Base-by-base conservation (phyloP, 2,888 invertebrate species). In the Hypercompe scribonia region DNA sequence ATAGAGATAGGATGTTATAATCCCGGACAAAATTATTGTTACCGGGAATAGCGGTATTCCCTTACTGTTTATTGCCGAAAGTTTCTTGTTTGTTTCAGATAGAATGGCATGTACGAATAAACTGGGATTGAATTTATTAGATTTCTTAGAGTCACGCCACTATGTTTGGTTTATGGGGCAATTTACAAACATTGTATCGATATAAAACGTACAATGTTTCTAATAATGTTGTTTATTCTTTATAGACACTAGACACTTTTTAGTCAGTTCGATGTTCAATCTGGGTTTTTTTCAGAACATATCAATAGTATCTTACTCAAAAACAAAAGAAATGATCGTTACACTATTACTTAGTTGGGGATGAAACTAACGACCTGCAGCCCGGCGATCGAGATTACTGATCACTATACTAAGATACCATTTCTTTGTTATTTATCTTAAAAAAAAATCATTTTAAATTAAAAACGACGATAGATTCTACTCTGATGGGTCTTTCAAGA, bases 31-130 rank as follows among this genome's bases (percentile, higher is more conserved):
- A 76, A 80, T 83, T 76, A 73, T 83, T 79, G 74, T 80, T 71
- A 84, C 71, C 66, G 72, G 36, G 65, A 39, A 63, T 54, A 73
- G 70, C 63, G 65, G 69, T 71, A 75, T 79, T 80, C 79, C 79
- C 76, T 80, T 76, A 77, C 80, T 80, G 79, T 82, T 78, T 80
- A 81, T 79, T 75, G 73, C 66, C 73, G 36, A 65, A 79, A 83
- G 73, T 80, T 80, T 15, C 70, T 74, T 75, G 79, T 84, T 84
- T 83, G 79, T 76, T 74, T 74, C 68, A 67, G 7, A 71, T 61
- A 63, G 66, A 73, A 73, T 67, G 69, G 73, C 34, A n/a, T 73
- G 70, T 70, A 73, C 46, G 63, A 73, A 71, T 71, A 66, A 69
- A 72, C 74, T 69, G 66, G 54, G 78, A 79, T 79, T 70, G 74